phyloP scores from a whole-genome alignment of 2,113 vertebrate species.

The Pollimyrus isidori region DNA sequence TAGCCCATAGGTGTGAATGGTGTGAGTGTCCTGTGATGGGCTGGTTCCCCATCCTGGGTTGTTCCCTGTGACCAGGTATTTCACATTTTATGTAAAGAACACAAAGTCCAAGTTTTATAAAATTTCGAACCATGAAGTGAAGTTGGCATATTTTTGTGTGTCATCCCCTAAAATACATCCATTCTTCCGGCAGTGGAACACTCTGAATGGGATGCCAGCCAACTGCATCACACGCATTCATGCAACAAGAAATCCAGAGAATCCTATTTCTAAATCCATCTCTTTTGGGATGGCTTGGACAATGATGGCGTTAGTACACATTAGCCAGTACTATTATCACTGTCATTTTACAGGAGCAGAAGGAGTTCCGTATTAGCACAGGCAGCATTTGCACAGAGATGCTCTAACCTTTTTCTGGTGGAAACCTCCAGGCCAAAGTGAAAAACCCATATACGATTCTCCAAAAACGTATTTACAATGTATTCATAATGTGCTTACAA shows the following conservation, averaged over 20 bases:
- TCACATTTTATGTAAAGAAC: background rate
- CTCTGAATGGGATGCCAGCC: background rate
- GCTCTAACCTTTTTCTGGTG: conserved; percentile 51
- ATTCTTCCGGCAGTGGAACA: background rate
- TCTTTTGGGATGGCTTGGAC: background rate
- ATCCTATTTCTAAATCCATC: background rate
- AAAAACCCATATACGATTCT: conserved; percentile 37
- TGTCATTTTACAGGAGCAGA: background rate
- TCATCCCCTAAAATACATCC: background rate
- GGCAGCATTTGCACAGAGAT: conserved; percentile 29
- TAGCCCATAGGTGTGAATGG: no score
- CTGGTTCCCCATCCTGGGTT: no score
- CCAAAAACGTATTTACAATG: conserved; percentile 13
- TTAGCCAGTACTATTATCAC: background rate
- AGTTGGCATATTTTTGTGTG: background rate
- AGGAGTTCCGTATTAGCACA: conserved; percentile 25
- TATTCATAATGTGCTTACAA: background rate
- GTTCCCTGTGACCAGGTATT: background rate
- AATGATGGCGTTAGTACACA: background rate
- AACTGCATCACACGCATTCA: background rate
- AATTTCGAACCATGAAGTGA: background rate
- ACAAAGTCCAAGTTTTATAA: background rate
- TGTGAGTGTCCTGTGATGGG: no score
- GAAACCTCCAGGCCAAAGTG: conserved; percentile 22
- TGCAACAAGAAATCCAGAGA: background rate